These are phyloP conservation scores for Acanthosepion lycidas DNA, from an alignment of 2,888 invertebrate species.

Conservation along the genomic window DNA sequence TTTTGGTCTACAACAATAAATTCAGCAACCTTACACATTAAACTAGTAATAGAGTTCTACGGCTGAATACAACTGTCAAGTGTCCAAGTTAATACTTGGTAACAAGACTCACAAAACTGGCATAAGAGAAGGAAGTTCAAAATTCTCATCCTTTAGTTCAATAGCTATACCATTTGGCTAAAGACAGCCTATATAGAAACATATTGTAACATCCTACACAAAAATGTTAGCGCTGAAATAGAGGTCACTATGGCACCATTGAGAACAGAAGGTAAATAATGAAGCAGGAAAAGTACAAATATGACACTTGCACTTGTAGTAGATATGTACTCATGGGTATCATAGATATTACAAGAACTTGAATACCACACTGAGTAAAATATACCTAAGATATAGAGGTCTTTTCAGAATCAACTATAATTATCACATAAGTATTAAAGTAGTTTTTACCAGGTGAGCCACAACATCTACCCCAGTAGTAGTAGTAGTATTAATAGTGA, in stretches of 20 bases:
- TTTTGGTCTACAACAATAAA: too few relatives aligned
- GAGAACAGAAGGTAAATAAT: not conserved
- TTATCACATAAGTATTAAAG: not conserved
- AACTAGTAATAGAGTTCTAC: too few relatives aligned
- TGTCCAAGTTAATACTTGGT: too few relatives aligned
- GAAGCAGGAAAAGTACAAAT: not conserved
- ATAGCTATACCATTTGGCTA: too few relatives aligned
- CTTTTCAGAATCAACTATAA: not conserved
- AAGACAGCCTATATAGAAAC: too few relatives aligned
- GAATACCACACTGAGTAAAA: not conserved
- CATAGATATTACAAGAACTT: not conserved
- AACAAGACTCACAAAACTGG: too few relatives aligned
- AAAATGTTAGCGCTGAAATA: not conserved
- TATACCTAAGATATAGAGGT: not conserved
- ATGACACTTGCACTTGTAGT: not conserved
- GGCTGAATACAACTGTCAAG: too few relatives aligned
- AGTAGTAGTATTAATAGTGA: not conserved
- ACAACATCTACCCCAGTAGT: not conserved
- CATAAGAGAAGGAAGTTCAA: too few relatives aligned
- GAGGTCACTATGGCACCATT: constrained; percentile 14
- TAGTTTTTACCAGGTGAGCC: not conserved
- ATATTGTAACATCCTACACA: not conserved
- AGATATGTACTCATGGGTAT: not conserved
- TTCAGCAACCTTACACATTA: too few relatives aligned
- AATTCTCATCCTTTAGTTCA: too few relatives aligned